Percentiles rank a stretch among this genome's conserved stretches.
Conservation (phyloP, 2,888 invertebrate species). For the Lochmaea crataegi region DNA sequence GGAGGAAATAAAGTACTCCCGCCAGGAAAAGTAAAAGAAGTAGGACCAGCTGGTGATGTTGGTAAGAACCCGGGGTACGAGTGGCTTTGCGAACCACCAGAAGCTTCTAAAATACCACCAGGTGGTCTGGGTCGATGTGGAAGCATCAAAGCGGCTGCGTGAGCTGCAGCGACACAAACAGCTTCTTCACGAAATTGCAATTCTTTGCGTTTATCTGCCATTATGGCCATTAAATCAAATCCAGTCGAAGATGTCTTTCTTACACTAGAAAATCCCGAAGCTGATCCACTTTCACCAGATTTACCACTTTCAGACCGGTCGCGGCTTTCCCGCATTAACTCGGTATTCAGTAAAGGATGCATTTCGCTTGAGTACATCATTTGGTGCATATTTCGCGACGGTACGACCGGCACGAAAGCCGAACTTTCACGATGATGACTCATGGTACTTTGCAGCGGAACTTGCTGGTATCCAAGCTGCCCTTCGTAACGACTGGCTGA, state of each 20-base stretch:
- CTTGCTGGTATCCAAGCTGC: slow-evolving; percentile 59
- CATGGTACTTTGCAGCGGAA: slow-evolving; percentile 46
- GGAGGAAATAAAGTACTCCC: slow-evolving; percentile 77
- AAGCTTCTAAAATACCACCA: slow-evolving; percentile 69
- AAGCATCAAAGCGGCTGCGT: slow-evolving; percentile 69
- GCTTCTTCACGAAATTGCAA: slow-evolving; percentile 80
- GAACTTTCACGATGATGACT: slow-evolving; percentile 79
- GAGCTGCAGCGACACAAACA: slow-evolving; percentile 65
- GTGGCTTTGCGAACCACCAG: slow-evolving; percentile 57
- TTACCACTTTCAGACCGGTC: slow-evolving; percentile 50
- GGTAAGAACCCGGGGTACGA: slow-evolving; percentile 73
- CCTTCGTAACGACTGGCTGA: slow-evolving; percentile 65
- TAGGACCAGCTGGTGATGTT: slow-evolving; percentile 75
- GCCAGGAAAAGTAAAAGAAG: slow-evolving; percentile 78
- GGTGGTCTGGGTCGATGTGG: slow-evolving; percentile 70
- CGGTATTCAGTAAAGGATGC: slow-evolving; percentile 71
- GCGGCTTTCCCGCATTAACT: slow-evolving; percentile 69
- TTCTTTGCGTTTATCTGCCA: slow-evolving; percentile 90
- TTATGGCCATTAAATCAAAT: slow-evolving; percentile 89
- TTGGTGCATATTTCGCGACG: slow-evolving; percentile 79
- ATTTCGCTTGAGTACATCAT: slow-evolving; percentile 79
- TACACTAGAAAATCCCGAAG: slow-evolving; percentile 36
- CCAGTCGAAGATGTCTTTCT: slow-evolving; percentile 57
- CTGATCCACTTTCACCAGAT: slow-evolving; percentile 41
- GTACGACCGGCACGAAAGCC: slow-evolving; percentile 89